Evolutionary conservation across 2,113 vertebrate genomes (phyloP), one percentile per base, ranked within the genome.

Genomic region (Butorides virescens): DNA sequence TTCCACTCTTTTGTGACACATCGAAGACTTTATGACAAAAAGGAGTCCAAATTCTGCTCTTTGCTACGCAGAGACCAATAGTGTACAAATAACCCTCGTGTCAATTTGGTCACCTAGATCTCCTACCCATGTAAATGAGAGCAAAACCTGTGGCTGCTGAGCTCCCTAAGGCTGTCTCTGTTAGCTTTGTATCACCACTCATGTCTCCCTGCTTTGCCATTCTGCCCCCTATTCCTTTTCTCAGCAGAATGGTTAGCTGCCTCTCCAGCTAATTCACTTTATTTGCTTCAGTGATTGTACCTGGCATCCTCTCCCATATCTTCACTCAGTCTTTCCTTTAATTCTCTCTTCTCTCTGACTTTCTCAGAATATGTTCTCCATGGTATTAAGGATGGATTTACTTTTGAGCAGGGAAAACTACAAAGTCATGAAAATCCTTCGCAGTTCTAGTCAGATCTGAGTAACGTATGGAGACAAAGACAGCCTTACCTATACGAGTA

Each of bases 251-350:
- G 79, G 88, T 96, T 94, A 92, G 84, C 95, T 94, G 94, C 89
- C 71, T 96, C 81, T 93, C 26, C 21, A 94, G 78, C 76, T 96
- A 81, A n/a, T 92, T 95, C 94, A 92, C 94, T 97, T 67, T 88
- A 92, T 96, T 92, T 97, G 85, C 97, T 97, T 92, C 90, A 87
- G 29, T 59, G 83, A 74, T 42, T 91, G 47, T 93, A 90, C 92
- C 90, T 86, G 86, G 80, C 87, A 94, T 85, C 76, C 77, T 96
- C 66, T 90, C 80, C 49, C 30, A 7, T 39, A 67, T 53, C 75
- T 90, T 88, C 15, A 1, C 56, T 50, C 4, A 10, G 82, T 74
- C 74, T 94, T 94, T 91, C 67, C 67, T 95, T 82, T 95, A 81
- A 93, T 91, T 96, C 68, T 94, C 63, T 59, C 37, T 85, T 89